Conservation (phyloP, 2,888 invertebrate species). For the Meghimatium bilineatum region DNA sequence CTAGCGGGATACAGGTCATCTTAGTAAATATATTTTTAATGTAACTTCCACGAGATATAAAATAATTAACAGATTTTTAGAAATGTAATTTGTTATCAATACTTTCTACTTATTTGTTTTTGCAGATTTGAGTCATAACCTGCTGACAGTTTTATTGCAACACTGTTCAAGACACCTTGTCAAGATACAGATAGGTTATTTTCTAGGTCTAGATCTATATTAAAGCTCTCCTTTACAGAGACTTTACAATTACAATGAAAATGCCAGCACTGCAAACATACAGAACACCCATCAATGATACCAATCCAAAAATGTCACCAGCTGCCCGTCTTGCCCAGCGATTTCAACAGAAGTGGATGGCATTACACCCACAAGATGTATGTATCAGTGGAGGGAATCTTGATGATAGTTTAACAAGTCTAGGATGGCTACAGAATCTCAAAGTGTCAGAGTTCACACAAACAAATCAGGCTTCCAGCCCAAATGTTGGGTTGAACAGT, state of each 20-base stretch:
- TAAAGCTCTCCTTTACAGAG: too few relatives aligned
- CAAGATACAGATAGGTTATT: too few relatives aligned
- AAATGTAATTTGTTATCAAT: too few relatives aligned
- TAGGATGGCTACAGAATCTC: slow-evolving; percentile 91
- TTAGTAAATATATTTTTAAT: too few relatives aligned
- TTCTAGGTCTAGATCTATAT: too few relatives aligned
- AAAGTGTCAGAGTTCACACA: slow-evolving; percentile 88
- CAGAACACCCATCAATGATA: background rate
- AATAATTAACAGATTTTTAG: too few relatives aligned
- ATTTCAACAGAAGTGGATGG: slow-evolving; percentile 76
- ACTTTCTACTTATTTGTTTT: too few relatives aligned
- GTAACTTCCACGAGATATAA: too few relatives aligned
- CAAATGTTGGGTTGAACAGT: slow-evolving; percentile 45
- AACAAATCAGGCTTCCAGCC: slow-evolving; percentile 83
- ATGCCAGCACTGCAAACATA: background rate
- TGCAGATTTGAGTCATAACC: too few relatives aligned
- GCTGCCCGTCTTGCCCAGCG: slow-evolving; percentile 66
- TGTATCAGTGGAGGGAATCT: slow-evolving; percentile 69
- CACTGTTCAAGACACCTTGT: too few relatives aligned
- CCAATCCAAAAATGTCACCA: slow-evolving; percentile 51
- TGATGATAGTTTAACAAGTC: slow-evolving; percentile 87
- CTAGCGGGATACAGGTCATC: too few relatives aligned
- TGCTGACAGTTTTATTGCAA: too few relatives aligned
- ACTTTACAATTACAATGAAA: background rate
- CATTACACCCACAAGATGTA: slow-evolving; percentile 71